phyloP scores from a whole-genome alignment of 2,888 invertebrate genomes.

The Sinotaia quadrata region DNA sequence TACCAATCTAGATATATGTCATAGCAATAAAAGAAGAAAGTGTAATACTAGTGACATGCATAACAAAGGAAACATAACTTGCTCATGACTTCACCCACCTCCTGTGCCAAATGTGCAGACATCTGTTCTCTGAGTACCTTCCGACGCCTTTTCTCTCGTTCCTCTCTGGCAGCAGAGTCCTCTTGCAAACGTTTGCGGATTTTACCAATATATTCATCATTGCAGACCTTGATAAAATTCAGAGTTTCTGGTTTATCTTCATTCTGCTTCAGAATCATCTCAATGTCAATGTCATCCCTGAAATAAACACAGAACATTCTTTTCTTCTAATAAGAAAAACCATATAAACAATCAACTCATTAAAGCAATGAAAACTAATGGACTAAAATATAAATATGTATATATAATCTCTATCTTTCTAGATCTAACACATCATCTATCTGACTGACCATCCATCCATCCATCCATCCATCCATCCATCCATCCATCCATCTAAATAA shows the following conservation, averaged over 20 bases:
- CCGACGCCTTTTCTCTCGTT: slow-evolving; percentile 70
- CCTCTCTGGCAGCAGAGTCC: slow-evolving; percentile 68
- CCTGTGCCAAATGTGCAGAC: slow-evolving; percentile 68
- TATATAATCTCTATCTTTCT: too few relatives aligned
- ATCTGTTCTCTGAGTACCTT: slow-evolving; percentile 72
- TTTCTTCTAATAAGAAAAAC: too few relatives aligned
- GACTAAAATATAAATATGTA: too few relatives aligned
- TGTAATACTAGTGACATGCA: not conserved
- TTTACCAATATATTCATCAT: slow-evolving; percentile 69
- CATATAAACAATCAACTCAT: too few relatives aligned
- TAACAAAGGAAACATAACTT: not conserved
- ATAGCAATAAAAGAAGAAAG: too few relatives aligned
- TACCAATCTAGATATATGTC: not conserved
- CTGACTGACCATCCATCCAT: too few relatives aligned
- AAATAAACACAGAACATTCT: too few relatives aligned
- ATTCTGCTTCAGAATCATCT: slow-evolving; percentile 52
- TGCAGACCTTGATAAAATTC: slow-evolving; percentile 62
- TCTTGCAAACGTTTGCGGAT: slow-evolving; percentile 70
- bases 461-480: too few relatives aligned
- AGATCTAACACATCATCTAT: too few relatives aligned
- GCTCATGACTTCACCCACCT: slow-evolving; percentile 55
- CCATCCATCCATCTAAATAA: too few relatives aligned
- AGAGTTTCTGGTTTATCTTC: slow-evolving; percentile 55
- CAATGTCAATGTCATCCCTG: slow-evolving; percentile 58
- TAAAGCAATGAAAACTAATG: too few relatives aligned